A percentile compares a stretch with the other conserved stretches of the same genome.
phyloP scores from a whole-genome alignment of 2,888 invertebrate species.

The Cephus rjabovi region DNA sequence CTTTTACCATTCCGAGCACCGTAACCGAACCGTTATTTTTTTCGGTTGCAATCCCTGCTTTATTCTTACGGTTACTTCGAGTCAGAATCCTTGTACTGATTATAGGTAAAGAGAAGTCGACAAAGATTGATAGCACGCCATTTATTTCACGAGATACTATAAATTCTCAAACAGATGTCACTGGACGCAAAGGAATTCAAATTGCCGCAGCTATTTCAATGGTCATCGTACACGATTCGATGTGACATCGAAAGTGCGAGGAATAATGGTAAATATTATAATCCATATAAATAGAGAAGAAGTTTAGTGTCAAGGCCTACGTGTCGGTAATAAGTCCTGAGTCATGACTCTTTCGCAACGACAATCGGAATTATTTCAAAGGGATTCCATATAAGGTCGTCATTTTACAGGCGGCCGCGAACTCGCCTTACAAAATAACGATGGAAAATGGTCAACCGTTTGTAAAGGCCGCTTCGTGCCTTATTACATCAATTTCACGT shows the following conservation, averaged over 20 bases:
- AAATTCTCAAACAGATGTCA: not conserved
- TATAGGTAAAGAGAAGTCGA: not conserved
- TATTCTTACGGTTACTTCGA: not conserved
- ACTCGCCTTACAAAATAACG: not conserved
- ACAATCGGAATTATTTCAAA: constrained; percentile 17
- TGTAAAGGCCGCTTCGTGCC: not conserved
- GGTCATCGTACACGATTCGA: not conserved
- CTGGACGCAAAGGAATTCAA: not conserved
- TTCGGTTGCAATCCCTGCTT: too few species aligned
- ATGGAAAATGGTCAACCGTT: not conserved
- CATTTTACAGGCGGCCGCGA: not conserved
- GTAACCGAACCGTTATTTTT: too few species aligned
- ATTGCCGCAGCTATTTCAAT: not conserved
- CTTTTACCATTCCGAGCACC: too few species aligned
- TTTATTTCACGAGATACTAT: not conserved
- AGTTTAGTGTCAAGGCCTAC: constrained; percentile 42
- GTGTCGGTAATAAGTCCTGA: constrained; percentile 35
- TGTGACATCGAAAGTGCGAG: not conserved
- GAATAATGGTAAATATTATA: not conserved
- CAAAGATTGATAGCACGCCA: not conserved
- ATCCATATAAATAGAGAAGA: constrained; percentile 16
- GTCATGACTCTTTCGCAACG: constrained; percentile 17
- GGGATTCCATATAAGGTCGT: constrained; percentile 18
- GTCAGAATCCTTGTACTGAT: not conserved
- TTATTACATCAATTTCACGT: not conserved